phyloP scores from a whole-genome alignment of 2,888 invertebrate species.

The Tenthredo scrophulariae region DNA sequence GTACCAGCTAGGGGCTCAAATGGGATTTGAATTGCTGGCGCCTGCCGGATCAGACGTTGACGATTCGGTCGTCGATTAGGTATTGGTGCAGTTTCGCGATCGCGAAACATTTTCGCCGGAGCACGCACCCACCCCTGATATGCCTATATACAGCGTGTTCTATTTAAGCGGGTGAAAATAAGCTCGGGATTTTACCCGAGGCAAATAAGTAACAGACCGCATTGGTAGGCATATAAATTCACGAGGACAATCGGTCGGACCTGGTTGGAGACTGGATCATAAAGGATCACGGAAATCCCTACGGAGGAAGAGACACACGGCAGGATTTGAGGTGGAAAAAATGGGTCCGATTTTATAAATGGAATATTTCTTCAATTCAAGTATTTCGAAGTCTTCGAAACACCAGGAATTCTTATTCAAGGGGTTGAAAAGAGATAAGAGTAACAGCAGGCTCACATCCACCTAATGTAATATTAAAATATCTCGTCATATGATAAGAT shows the following conservation, averaged over 20 bases:
- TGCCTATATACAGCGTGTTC: background rate
- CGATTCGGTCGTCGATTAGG: conserved; percentile 19
- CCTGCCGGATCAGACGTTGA: conserved; percentile 19
- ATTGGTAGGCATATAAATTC: background rate
- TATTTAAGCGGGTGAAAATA: background rate
- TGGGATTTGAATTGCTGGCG: conserved; percentile 25
- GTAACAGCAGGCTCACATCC: background rate
- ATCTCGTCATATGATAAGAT: background rate
- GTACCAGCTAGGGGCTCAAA: conserved; percentile 1
- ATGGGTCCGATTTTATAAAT: background rate
- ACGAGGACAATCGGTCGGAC: background rate
- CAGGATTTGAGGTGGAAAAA: background rate
- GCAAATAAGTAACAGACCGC: background rate
- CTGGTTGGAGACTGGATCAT: background rate
- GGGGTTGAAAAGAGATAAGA: background rate
- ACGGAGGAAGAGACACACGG: background rate
- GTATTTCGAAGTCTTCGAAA: background rate
- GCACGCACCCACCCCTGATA: background rate
- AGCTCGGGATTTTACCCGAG: background rate
- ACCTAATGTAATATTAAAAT: background rate
- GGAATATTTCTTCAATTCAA: background rate
- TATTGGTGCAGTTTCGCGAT: background rate
- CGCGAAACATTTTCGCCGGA: background rate
- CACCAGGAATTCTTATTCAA: background rate
- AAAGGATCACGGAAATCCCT: background rate